These are phyloP conservation scores for Rhadina sibilatrix DNA, from an alignment of 2,113 vertebrate species.

Conservation along the genomic window DNA sequence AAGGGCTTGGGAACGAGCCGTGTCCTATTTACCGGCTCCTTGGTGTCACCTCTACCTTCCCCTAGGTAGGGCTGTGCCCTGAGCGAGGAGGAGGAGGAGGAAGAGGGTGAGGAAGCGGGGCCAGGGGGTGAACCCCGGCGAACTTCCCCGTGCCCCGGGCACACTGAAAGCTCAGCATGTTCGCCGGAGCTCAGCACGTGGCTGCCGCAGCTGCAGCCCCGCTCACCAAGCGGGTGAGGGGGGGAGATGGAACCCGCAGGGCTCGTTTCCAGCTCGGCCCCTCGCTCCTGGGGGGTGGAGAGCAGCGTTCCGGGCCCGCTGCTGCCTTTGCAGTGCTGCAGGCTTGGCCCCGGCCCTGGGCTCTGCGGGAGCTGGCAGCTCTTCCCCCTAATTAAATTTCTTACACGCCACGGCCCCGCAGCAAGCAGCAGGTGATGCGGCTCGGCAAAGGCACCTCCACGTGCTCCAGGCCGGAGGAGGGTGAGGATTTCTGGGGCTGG, in stretches of 20 bases:
- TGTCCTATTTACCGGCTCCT: not conserved
- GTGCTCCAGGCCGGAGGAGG: not conserved
- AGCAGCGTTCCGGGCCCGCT: not conserved
- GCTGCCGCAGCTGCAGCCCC: not conserved
- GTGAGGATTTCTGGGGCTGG: not conserved
- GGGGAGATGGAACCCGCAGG: not conserved
- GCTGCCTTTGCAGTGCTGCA: not conserved
- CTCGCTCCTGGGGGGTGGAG: not conserved
- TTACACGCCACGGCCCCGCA: not conserved
- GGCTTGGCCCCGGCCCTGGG: not conserved
- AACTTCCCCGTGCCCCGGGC: not conserved
- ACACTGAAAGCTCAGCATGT: fast-evolving
- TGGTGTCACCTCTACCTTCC: not conserved
- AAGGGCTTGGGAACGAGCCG: not conserved
- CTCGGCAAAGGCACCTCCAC: not conserved
- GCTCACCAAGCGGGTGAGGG: no score
- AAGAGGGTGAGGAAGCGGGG: not conserved
- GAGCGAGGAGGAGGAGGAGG: not conserved
- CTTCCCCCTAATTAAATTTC: not conserved
- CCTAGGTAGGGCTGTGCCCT: not conserved
- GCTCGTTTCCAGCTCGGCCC: fast-evolving
- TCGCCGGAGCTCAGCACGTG: not conserved
- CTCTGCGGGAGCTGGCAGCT: conserved; percentile 8
- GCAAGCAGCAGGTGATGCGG: not conserved
- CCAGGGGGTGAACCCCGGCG: no score